phyloP scores from a whole-genome alignment of 1,140 invertebrate genomes.

The Spodoptera frugiperda region DNA sequence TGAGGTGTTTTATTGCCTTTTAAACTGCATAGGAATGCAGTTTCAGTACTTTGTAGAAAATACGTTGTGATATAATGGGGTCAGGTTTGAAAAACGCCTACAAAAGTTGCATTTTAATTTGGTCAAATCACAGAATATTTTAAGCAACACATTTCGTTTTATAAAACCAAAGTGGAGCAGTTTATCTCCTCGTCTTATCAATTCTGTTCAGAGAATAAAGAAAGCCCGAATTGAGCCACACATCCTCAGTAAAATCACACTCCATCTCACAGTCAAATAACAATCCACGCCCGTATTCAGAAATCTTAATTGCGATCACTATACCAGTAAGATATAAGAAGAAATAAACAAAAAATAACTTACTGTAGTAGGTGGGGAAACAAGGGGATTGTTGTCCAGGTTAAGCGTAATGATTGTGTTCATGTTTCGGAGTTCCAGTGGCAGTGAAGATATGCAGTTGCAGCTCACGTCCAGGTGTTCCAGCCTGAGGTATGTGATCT shows the following conservation, averaged over 20 bases:
- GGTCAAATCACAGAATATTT: neutral
- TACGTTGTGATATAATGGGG: neutral
- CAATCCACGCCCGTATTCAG: too few relatives aligned
- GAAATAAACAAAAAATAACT: constrained; percentile 75
- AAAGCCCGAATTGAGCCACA: too few relatives aligned
- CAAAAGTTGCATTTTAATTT: neutral
- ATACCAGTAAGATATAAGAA: too few relatives aligned
- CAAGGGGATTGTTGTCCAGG: constrained; percentile 95
- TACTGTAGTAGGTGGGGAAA: constrained; percentile 96
- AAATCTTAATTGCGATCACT: too few relatives aligned
- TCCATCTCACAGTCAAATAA: too few relatives aligned
- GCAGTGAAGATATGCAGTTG: constrained; percentile 95
- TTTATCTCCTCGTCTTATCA: too few relatives aligned
- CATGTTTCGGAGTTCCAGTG: constrained; percentile 95
- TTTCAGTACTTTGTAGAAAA: neutral
- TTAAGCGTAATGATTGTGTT: constrained; percentile 92
- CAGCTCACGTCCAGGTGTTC: constrained; percentile 94
- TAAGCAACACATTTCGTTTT: too few relatives aligned
- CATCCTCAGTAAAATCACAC: too few relatives aligned
- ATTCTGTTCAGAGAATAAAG: too few relatives aligned
- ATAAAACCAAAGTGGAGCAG: too few relatives aligned
- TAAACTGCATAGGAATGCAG: constrained; percentile 5
- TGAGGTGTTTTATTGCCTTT: constrained; percentile 11
- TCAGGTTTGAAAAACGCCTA: neutral
- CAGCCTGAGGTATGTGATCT: constrained; percentile 94